Evolutionary conservation across 2,888 invertebrate genomes (phyloP), one percentile per base, ranked within the genome.

Genomic region (Orchesella flavescens): DNA sequence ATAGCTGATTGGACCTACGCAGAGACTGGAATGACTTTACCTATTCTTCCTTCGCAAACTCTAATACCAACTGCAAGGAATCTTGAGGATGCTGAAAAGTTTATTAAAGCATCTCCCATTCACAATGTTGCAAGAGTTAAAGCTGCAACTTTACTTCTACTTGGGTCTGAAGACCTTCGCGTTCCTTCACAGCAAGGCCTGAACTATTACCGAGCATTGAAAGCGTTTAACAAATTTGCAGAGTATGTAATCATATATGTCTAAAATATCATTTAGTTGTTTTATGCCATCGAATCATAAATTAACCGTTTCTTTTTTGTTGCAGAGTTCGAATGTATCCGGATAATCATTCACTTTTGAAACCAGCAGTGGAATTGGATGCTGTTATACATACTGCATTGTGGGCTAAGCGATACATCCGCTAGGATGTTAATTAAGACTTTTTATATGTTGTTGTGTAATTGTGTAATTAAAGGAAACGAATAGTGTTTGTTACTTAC

Each of bases 131-230:
- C 94, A 86, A 92, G 92, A 79, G 94, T 95, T 0, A 92, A 91
- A 88, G 94, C 95, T 0, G 95, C 97, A 3, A 94, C 95, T 1
- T 92, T 96, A 76, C 90, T 98, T 49, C 93, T 95, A 90, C 91
- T 97, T 76, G 97, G 97, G 0, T 92, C 92, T 44, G 94, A 93
- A 86, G 97, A 98, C 91, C 91, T 93, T 74, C 91, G 97, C 24
- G 97, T 97, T 23, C 96, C 96, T 0, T 91, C 92, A 9, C 92
- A 92, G 89, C 96, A 96, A 90, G 94, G 94, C 0, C 90, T 93
- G 85, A 93, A 94, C 88, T 95, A 94, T 90, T 94, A 94, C 87
- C 91, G 93, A 87, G 91, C 93, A 84, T 90, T 95, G 71, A 92
- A 93, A 89, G 93, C 94, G 0, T 93, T 94, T 86, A 93, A 93